Conservation (phyloP, 2,888 invertebrate species). For the Cataglyphis altisquamis region DNA sequence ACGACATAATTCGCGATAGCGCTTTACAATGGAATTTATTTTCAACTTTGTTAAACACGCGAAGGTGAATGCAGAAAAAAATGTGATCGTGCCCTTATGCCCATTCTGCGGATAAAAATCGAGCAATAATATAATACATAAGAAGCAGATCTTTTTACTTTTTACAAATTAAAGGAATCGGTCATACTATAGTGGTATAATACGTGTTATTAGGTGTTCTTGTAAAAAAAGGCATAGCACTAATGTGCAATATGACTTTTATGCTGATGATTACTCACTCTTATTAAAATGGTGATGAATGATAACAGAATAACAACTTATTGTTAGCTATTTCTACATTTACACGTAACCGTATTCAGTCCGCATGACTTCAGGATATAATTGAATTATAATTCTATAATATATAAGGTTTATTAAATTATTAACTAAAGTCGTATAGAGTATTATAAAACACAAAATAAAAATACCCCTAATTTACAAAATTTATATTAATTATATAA, state of each 20-base stretch:
- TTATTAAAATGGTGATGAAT: conserved; percentile 10
- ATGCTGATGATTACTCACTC: background rate
- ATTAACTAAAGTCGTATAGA: background rate
- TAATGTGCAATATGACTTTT: background rate
- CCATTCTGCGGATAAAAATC: background rate
- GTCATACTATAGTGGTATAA: background rate
- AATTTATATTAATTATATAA: background rate
- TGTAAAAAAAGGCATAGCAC: no score
- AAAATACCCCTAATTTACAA: background rate
- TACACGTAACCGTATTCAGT: background rate
- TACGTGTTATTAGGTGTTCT: background rate
- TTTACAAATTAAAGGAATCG: background rate
- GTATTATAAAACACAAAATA: background rate
- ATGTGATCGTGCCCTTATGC: background rate
- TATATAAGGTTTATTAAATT: background rate
- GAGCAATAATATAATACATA: background rate
- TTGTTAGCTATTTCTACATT: conserved; percentile 24
- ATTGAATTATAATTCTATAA: background rate
- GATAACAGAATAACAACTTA: conserved; percentile 4
- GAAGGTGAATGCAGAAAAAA: background rate
- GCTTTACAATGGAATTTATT: conserved; percentile 7
- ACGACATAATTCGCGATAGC: conserved; percentile 7
- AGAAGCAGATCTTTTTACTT: background rate
- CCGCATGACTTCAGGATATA: background rate
- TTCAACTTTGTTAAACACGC: background rate